These are phyloP conservation scores for Oostethus manadensis DNA, from an alignment of 2,113 vertebrate genomes.

Conservation along the genomic window DNA sequence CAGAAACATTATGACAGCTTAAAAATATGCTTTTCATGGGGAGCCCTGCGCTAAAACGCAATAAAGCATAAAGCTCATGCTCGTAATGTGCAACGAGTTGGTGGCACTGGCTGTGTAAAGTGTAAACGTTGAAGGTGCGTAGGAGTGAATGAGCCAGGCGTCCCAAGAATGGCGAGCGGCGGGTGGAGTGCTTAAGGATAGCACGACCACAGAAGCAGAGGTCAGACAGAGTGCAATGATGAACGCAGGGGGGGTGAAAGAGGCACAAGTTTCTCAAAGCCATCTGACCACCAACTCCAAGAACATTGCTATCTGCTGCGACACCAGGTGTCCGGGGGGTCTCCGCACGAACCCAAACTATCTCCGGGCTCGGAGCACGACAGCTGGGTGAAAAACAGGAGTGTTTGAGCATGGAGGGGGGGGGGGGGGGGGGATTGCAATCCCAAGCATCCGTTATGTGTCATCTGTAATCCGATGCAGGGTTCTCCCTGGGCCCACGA, in stretches of 20 bases:
- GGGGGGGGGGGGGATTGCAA: not conserved
- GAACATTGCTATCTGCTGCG: conserved; percentile 22
- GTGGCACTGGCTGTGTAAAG: not conserved
- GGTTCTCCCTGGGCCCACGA: conserved; percentile 27
- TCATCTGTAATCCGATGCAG: conserved; percentile 34
- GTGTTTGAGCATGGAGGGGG: conserved; percentile 10
- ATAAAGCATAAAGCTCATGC: not conserved
- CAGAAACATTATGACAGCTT: too few species aligned
- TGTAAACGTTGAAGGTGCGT: conserved; percentile 8
- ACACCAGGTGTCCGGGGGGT: conserved; percentile 32
- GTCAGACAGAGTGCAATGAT: conserved; percentile 51
- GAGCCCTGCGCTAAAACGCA: too few species aligned
- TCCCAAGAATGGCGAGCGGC: conserved; percentile 8
- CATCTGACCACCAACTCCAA: conserved; percentile 16
- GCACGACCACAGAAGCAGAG: conserved; percentile 27
- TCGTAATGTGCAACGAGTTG: not conserved
- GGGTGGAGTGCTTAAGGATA: not conserved
- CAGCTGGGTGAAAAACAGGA: conserved; percentile 6
- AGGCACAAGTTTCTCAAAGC: conserved; percentile 27
- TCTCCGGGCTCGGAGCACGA: conserved; percentile 18
- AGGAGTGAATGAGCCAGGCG: conserved; percentile 3
- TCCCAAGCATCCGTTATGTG: conserved; percentile 4
- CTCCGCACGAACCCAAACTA: conserved; percentile 29
- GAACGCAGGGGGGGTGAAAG: conserved; percentile 23
- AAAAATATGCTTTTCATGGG: too few species aligned